Conservation (phyloP, 2,113 vertebrate genomes). For the Passer montanus region DNA sequence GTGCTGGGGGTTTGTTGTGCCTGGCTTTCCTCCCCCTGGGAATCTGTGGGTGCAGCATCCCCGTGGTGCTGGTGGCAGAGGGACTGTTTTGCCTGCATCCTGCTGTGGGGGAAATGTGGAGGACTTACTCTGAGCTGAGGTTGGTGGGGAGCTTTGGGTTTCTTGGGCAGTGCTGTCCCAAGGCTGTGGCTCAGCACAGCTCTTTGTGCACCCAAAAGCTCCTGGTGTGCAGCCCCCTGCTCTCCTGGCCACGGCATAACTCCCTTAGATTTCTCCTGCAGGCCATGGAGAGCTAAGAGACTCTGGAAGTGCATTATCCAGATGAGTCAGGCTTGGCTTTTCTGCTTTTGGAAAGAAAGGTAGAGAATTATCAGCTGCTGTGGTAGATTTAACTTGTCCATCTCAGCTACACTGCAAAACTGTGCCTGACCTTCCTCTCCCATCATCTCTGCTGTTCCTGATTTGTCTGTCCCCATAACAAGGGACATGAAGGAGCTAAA, state of each 20-base stretch:
- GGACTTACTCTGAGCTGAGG: not conserved
- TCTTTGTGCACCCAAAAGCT: rapidly evolving
- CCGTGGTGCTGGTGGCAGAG: not conserved
- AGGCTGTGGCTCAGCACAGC: not conserved
- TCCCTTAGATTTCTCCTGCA: not conserved
- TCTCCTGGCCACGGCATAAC: rapidly evolving
- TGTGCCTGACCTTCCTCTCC: not conserved
- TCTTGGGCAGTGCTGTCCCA: not conserved
- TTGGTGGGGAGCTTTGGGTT: not conserved
- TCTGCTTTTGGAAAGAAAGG: not conserved
- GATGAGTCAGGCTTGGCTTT: not conserved
- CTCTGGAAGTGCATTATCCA: not conserved
- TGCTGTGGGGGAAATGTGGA: not conserved
- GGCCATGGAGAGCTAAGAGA: not conserved
- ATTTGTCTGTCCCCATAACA: not conserved
- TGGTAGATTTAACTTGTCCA: not conserved
- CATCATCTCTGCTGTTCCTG: not conserved
- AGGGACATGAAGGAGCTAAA: not conserved
- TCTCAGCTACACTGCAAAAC: not conserved
- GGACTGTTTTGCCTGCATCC: not conserved
- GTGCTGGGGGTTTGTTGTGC: not conserved
- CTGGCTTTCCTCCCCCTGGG: not conserved
- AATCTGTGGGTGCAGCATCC: not conserved
- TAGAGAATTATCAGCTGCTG: not conserved
- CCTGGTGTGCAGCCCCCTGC: rapidly evolving